These are phyloP conservation scores for Corythaixoides concolor DNA, from an alignment of 2,113 vertebrate genomes.

Conservation along the genomic window DNA sequence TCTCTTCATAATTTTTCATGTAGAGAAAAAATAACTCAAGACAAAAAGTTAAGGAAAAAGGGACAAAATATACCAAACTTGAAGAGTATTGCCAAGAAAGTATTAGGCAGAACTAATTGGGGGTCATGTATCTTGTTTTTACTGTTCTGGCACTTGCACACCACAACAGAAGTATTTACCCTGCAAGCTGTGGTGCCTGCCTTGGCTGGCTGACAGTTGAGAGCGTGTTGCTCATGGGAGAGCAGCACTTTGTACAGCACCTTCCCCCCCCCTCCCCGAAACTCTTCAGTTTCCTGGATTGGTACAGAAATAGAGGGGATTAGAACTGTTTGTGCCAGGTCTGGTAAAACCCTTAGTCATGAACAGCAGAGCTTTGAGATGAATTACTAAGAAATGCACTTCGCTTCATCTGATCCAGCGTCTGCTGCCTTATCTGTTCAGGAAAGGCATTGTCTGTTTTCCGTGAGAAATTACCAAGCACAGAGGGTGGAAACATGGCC, in stretches of 20 bases:
- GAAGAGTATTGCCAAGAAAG: neutral
- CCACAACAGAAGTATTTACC: neutral
- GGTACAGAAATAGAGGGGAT: neutral
- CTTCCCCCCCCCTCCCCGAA: neutral
- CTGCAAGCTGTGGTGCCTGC: neutral
- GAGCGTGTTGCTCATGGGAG: neutral
- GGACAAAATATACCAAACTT: neutral
- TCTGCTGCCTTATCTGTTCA: neutral
- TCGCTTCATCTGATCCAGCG: neutral
- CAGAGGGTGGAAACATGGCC: accelerated
- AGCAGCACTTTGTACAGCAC: neutral
- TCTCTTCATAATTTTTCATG: neutral
- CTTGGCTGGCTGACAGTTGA: neutral
- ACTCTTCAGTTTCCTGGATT: neutral
- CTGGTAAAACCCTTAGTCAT: neutral
- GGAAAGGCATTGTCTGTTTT: neutral
- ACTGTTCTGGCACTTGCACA: neutral
- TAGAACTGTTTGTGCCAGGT: neutral
- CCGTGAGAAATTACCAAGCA: neutral
- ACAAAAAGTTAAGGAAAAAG: neutral
- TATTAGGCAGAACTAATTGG: neutral
- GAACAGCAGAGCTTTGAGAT: neutral
- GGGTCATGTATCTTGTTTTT: neutral
- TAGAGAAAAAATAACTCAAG: neutral
- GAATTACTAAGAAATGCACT: neutral